Evolutionary conservation across 1,140 invertebrate species (phyloP).

Genomic region (Tetranychus urticae): DNA sequence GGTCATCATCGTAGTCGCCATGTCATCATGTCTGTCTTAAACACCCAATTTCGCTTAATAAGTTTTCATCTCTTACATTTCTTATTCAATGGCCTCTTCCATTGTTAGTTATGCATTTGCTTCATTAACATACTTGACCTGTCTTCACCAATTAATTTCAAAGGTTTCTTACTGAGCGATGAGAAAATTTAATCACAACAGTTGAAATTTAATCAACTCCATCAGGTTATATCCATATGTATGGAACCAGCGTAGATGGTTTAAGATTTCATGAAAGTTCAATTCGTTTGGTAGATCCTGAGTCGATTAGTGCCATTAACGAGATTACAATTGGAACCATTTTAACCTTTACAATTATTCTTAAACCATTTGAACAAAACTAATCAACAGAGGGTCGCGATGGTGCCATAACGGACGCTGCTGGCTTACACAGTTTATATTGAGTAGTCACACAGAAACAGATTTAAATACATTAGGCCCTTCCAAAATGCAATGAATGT

Average conservation of each 20-base stretch:
- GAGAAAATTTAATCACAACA: conserved; percentile 22
- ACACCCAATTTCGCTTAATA: no score
- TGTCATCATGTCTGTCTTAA: no score
- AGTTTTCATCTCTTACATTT: no score
- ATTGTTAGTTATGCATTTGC: no score
- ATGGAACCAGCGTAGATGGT: conserved; percentile 28
- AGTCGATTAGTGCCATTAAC: neutral
- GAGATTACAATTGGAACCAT: neutral
- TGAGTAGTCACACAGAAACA: no score
- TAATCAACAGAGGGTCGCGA: conserved; percentile 43
- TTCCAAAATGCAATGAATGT: no score
- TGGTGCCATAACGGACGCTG: conserved; percentile 59
- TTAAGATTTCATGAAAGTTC: conserved; percentile 21
- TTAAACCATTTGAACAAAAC: conserved; percentile 5
- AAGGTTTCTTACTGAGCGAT: conserved; percentile 18
- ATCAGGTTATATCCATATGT: conserved; percentile 21
- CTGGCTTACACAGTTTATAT: conserved; percentile 27
- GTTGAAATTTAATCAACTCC: conserved; percentile 17
- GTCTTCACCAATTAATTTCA: no score
- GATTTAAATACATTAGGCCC: no score
- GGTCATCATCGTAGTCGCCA: no score
- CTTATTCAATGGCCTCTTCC: no score
- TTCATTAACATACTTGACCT: no score
- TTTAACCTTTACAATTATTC: neutral
- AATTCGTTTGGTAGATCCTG: neutral